Evolutionary conservation across 2,113 vertebrate genomes (phyloP).

Genomic region (Desmodus rotundus): DNA sequence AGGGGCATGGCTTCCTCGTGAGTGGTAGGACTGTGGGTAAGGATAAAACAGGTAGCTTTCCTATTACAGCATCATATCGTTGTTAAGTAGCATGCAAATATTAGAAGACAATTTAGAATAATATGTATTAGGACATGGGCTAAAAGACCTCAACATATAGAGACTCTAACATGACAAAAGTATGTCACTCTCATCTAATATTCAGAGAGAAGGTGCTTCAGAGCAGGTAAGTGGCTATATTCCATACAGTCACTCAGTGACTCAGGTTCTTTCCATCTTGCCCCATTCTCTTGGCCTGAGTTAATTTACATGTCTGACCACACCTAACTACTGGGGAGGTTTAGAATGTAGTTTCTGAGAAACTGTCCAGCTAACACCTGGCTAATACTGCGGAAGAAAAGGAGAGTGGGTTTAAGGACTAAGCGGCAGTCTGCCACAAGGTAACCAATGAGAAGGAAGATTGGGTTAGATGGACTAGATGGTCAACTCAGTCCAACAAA

Average conservation of each 20-base stretch:
- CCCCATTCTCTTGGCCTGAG: neutral
- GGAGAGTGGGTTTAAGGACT: neutral
- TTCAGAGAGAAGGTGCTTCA: neutral
- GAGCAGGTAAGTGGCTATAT: neutral
- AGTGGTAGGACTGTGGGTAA: neutral
- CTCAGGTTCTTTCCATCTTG: neutral
- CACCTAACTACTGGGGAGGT: neutral
- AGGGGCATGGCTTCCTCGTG: neutral
- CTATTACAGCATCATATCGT: neutral
- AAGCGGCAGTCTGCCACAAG: neutral
- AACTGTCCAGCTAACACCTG: neutral
- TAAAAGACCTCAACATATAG: neutral
- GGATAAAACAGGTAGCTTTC: neutral
- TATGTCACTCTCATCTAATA: neutral
- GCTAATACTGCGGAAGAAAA: neutral
- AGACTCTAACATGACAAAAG: neutral
- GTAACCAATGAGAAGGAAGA: neutral
- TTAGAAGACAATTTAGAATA: neutral
- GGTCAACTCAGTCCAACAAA: neutral
- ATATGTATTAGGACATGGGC: neutral
- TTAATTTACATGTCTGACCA: neutral
- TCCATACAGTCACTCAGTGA: neutral
- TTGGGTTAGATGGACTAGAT: neutral
- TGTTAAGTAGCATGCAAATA: constrained; percentile 1
- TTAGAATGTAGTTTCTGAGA: neutral